A percentile compares a stretch with the other conserved stretches of the same genome.
These are phyloP conservation scores for Drosophila longiperda DNA, from an alignment of 2,888 invertebrate genomes.

Conservation along the genomic window DNA sequence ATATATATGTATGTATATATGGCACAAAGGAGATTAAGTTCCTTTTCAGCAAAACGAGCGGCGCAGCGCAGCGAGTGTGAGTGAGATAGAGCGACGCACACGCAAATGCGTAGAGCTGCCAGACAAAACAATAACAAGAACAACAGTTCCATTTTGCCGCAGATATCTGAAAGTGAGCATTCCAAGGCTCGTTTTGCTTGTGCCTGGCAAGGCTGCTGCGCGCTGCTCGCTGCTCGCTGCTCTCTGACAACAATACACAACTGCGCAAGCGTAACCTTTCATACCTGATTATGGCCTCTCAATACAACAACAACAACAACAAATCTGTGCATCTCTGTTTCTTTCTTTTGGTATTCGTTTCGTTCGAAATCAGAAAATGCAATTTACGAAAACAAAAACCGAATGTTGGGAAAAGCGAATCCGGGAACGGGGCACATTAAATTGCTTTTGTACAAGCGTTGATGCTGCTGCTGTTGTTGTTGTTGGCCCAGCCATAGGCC, in stretches of 20 bases:
- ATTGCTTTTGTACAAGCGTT: constrained; percentile 50
- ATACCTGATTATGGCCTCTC: constrained; percentile 72
- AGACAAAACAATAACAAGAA: constrained; percentile 15
- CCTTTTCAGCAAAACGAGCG: constrained; percentile 51
- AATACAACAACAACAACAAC: constrained; percentile 12
- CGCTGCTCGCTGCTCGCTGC: constrained; percentile 9
- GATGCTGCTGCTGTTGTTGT: constrained; percentile 8
- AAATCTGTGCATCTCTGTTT: constrained; percentile 8
- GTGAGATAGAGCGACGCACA: constrained; percentile 24
- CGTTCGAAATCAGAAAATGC: constrained; percentile 78
- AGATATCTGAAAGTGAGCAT: constrained; percentile 66
- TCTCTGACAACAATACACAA: constrained; percentile 58
- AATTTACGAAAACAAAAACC: constrained; percentile 73
- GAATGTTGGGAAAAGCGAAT: constrained; percentile 45
- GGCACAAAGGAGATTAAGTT: constrained; percentile 82
- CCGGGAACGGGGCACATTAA: constrained; percentile 51
- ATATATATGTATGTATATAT: constrained; percentile 25
- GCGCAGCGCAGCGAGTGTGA: background rate
- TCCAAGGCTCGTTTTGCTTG: constrained; percentile 49
- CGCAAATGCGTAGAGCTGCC: constrained; percentile 64
- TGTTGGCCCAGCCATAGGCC: constrained; percentile 36
- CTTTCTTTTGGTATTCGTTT: constrained; percentile 47
- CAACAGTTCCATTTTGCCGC: constrained; percentile 35
- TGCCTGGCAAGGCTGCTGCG: background rate
- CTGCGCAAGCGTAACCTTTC: constrained; percentile 80